Conservation (phyloP, 1,140 invertebrate genomes). For the Heliconius melpomene region DNA sequence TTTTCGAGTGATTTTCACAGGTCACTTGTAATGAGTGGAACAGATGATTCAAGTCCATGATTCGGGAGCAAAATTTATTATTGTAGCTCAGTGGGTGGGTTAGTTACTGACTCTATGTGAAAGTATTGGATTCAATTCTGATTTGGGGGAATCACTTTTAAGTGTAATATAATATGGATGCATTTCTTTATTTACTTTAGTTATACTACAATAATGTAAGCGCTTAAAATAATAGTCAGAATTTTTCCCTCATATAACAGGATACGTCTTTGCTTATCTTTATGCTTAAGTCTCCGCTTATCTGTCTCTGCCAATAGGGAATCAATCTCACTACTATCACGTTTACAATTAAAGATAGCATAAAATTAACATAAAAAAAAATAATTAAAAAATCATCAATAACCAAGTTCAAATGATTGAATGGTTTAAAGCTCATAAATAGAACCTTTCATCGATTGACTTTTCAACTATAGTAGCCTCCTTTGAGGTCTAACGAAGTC, state of each 20-base stretch:
- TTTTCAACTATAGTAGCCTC: constrained; percentile 4
- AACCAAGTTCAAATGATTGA: neutral
- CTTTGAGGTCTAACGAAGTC: constrained; percentile 26
- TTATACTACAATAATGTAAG: no score
- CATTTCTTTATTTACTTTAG: no score
- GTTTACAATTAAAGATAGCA: neutral
- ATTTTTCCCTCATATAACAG: no score
- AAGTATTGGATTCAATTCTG: no score
- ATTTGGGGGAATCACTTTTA: no score
- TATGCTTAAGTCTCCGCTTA: no score
- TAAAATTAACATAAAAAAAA: neutral
- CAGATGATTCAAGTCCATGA: neutral
- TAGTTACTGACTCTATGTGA: no score
- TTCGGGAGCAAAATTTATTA: neutral
- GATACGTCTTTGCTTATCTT: no score
- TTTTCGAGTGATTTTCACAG: constrained; percentile 48
- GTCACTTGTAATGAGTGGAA: constrained; percentile 33
- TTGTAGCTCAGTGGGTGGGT: neutral
- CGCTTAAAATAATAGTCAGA: no score
- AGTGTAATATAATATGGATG: no score
- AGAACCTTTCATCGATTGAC: constrained; percentile 7
- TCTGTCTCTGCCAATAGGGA: no score
- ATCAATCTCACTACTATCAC: no score
- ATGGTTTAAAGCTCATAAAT: neutral
- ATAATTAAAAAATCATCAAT: neutral